Base-by-base conservation (phyloP, 2,113 vertebrate genomes). In the Cygnus atratus region DNA sequence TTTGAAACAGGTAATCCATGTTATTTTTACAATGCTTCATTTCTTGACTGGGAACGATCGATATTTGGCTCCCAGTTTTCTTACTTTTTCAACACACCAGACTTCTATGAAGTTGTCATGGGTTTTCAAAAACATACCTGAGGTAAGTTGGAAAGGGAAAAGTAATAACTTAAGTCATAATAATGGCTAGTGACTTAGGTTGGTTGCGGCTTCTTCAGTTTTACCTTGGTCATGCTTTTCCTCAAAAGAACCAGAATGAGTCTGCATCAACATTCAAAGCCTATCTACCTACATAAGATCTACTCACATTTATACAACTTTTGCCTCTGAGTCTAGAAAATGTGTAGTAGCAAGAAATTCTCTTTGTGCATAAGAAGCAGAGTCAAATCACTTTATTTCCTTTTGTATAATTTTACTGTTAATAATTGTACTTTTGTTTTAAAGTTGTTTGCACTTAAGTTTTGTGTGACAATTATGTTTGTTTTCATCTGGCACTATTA, bases 71-170 rank as follows among this genome's bases (percentile, higher is more conserved):
- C 98, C 98, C 6, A 99, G 99, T 96, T 94, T 98, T 61, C 97
- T 99, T 21, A 98, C 97, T 31, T 99, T 99, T 96, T 98, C 98
- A 58, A 98, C 98, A 39, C 99, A 99, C 39, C 99, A 99, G 1
- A 97, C 98, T 90, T 99, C 98, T 63, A 85, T 99, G 86, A 98
- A 99, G 76, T 97, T 99, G 52, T 92, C 97, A 31, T 99, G 99
- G 99, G 97, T 97, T 83, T 97, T 99, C 87, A 97, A 98, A 83
- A 98, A 99, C 90, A 93, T 98, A 76, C 81, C 43, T 76, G 97
- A 99, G 98, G 99, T 99, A 97, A 97, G 97, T 16, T 86, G 61
- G 81, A 59, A 54, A 37, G 15, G 41, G 82, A 35, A 15, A 46
- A 62, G 22, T 43, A 67, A 9, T 11, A 67, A 13, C 17, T 70